These are phyloP conservation scores for Syngnathus scovelli DNA, from an alignment of 2,113 vertebrate genomes.

Conservation along the genomic window DNA sequence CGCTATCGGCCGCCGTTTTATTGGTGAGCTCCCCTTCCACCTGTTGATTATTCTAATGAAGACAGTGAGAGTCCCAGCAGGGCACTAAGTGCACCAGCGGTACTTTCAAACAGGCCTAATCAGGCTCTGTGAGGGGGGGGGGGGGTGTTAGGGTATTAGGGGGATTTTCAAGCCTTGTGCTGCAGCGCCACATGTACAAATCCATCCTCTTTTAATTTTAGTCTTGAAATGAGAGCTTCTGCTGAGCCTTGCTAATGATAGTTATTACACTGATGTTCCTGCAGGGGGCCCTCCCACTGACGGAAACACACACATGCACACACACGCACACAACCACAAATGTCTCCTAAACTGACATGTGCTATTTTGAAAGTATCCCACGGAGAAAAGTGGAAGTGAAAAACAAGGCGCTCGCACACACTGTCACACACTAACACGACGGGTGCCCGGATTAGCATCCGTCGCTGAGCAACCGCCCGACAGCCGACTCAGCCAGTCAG, in stretches of 20 bases:
- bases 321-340: background rate
- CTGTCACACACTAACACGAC: background rate
- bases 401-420: background rate
- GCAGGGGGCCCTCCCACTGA: background rate
- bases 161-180: slow-evolving; percentile 2
- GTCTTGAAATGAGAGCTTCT: background rate
- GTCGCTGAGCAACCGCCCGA: slow-evolving; percentile 33
- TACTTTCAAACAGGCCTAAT: slow-evolving; percentile 50
- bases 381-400: background rate
- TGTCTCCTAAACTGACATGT: background rate
- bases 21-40: background rate
- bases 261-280: background rate
- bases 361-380: background rate
- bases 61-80: slow-evolving; percentile 53
- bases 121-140: slow-evolving; percentile 23
- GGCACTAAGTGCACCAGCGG: slow-evolving; percentile 48
- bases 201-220: slow-evolving; percentile 1
- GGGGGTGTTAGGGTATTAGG: slow-evolving; percentile 3
- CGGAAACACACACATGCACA: background rate
- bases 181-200: background rate
- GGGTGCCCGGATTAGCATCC: background rate
- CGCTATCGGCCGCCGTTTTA: background rate
- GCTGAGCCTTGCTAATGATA: slow-evolving; percentile 1
- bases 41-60: slow-evolving; percentile 50
- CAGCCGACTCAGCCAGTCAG: slow-evolving; percentile 50